Conservation (phyloP, 2,113 vertebrate species). For the Azemiops feae region DNA sequence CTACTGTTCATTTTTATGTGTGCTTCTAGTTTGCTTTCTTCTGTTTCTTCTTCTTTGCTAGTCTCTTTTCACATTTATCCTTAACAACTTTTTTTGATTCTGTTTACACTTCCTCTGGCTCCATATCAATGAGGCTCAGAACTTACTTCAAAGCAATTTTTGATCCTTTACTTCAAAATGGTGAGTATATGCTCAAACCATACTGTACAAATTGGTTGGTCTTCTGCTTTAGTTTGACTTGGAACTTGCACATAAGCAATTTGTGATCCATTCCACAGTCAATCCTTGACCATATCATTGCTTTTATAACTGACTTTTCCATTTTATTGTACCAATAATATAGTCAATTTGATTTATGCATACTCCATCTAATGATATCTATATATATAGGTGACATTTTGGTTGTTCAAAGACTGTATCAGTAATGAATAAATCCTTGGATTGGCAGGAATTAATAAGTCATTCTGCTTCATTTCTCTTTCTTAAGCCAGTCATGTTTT, state of each 20-base stretch:
- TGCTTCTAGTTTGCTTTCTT: background rate
- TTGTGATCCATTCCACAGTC: background rate
- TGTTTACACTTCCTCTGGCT: background rate
- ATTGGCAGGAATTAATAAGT: background rate
- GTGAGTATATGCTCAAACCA: background rate
- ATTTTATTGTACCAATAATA: background rate
- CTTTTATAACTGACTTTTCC: background rate
- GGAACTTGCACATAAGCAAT: background rate
- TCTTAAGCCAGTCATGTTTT: background rate
- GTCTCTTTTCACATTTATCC: background rate
- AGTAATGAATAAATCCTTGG: background rate
- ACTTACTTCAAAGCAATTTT: background rate
- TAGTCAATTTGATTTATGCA: background rate
- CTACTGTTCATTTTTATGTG: background rate
- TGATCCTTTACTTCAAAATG: background rate
- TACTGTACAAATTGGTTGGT: background rate
- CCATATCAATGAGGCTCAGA: background rate
- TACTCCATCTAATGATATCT: background rate
- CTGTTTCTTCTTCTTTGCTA: background rate
- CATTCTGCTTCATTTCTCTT: background rate
- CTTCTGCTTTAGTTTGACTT: background rate
- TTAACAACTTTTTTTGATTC: background rate
- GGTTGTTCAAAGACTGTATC: background rate
- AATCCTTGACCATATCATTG: background rate
- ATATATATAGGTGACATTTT: background rate